Evolutionary conservation across 2,113 vertebrate genomes (phyloP).

Genomic region (Marcusenius ussheri): DNA sequence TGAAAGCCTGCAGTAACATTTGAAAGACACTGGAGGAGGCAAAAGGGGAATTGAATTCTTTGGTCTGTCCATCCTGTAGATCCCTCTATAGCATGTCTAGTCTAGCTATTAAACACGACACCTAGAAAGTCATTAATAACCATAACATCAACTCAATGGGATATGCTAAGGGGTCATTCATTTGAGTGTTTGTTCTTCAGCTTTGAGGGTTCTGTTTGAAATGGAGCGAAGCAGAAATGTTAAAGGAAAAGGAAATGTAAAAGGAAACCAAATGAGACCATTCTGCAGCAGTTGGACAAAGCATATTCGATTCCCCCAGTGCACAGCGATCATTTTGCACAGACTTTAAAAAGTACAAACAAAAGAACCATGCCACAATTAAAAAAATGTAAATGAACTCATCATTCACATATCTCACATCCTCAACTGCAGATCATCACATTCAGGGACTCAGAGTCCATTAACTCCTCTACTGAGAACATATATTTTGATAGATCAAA

Average conservation of each 20-base stretch:
- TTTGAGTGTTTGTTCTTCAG: background rate
- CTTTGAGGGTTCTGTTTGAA: background rate
- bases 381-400: background rate
- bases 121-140: background rate
- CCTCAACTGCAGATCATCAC: background rate
- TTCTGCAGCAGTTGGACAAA: background rate
- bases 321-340: background rate
- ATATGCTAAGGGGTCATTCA: background rate
- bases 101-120: background rate
- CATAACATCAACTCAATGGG: background rate
- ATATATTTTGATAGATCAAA: background rate
- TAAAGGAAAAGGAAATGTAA: background rate
- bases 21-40: background rate
- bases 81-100: background rate
- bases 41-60: background rate
- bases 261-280: background rate
- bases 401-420: background rate
- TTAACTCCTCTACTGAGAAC: background rate
- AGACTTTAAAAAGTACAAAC: background rate
- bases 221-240: background rate
- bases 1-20: background rate
- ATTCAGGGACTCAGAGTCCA: background rate
- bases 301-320: background rate
- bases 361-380: background rate
- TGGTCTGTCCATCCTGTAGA: background rate